Conservation (phyloP, 2,888 invertebrate genomes). For the Malacosoma neustria region DNA sequence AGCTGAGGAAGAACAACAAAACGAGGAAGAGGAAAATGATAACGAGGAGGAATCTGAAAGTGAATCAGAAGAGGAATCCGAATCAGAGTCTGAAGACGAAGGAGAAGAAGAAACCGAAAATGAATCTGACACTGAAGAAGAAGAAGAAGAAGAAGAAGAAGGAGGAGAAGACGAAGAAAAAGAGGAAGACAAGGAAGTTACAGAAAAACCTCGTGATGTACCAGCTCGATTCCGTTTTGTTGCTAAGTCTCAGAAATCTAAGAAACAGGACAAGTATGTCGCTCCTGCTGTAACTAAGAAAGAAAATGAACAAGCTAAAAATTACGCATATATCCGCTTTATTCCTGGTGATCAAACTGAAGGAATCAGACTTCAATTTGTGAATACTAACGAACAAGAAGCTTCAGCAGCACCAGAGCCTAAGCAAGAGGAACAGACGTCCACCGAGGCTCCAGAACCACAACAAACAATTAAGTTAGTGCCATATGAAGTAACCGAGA, state of each 20-base stretch:
- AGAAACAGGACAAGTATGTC: slow-evolving; percentile 13
- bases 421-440: slow-evolving; percentile 2
- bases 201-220: slow-evolving; percentile 13
- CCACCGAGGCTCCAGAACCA: slow-evolving; percentile 6
- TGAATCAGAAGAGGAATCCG: slow-evolving; percentile 3
- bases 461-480: slow-evolving; percentile 10
- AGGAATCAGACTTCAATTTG: slow-evolving; percentile 11
- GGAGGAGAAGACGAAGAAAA: background rate
- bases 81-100: slow-evolving; percentile 9
- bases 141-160: slow-evolving; percentile 6
- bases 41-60: slow-evolving; percentile 10
- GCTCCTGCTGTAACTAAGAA: slow-evolving; percentile 17
- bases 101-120: slow-evolving; percentile 11
- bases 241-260: slow-evolving; percentile 9
- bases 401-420: slow-evolving; percentile 5
- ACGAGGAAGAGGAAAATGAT: slow-evolving; percentile 13
- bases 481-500: slow-evolving; percentile 13
- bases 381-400: slow-evolving; percentile 10
- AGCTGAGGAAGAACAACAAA: slow-evolving; percentile 8
- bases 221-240: slow-evolving; percentile 10
- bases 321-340: slow-evolving; percentile 16
- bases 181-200: slow-evolving; percentile 11
- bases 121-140: slow-evolving; percentile 4
- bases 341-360: slow-evolving; percentile 17
- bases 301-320: slow-evolving; percentile 9